These are phyloP conservation scores for Paguma larvata DNA, from an alignment of 2,797 vertebrate genomes.

Conservation along the genomic window DNA sequence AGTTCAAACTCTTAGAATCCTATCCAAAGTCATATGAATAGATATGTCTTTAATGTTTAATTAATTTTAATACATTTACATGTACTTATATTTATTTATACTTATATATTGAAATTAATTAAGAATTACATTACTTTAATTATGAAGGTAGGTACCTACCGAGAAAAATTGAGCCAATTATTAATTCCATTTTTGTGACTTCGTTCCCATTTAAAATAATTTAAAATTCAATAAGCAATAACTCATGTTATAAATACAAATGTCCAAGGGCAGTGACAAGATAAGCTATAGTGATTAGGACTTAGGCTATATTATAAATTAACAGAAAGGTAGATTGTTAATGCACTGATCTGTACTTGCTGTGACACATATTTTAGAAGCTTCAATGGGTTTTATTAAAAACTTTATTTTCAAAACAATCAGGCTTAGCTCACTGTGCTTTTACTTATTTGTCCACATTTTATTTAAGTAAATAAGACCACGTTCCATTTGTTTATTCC, in stretches of 20 bases:
- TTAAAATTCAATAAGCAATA: conserved; percentile 43
- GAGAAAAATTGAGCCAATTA: not conserved
- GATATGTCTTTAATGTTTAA: not conserved
- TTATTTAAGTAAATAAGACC: conserved; percentile 64
- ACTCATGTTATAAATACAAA: conserved; percentile 24
- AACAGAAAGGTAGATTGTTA: not conserved
- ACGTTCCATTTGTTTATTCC: conserved; percentile 70
- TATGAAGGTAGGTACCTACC: not conserved
- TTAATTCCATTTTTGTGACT: conserved; percentile 32
- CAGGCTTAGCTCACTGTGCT: conserved; percentile 47
- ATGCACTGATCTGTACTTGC: not conserved
- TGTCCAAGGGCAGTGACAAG: not conserved
- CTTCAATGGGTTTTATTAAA: conserved; percentile 13
- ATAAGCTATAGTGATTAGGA: not conserved
- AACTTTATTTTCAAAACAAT: conserved; percentile 43
- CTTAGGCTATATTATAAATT: not conserved
- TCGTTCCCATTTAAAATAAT: conserved; percentile 50
- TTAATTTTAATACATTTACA: not conserved
- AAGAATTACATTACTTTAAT: not conserved
- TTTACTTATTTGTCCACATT: conserved; percentile 59
- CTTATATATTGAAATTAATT: not conserved
- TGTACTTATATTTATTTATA: not conserved
- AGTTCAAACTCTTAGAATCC: conserved; percentile 29
- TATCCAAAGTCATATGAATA: not conserved
- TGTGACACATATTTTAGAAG: not conserved